Conservation (phyloP, 2,113 vertebrate genomes). For the Eudyptes chrysolophus region DNA sequence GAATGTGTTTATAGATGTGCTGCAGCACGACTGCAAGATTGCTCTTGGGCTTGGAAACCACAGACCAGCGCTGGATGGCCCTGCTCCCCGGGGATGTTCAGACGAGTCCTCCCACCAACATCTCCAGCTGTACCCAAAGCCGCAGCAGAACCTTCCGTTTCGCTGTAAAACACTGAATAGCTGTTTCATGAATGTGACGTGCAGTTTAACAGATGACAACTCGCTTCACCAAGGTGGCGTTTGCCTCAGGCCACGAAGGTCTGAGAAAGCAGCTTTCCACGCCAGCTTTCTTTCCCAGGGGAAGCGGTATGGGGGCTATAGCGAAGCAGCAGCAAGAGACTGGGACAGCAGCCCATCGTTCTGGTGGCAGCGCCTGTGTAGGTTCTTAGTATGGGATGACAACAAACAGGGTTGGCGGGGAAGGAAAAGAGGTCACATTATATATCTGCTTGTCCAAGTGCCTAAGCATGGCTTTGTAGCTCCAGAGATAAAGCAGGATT, state of each 20-base stretch:
- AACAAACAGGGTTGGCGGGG: not conserved
- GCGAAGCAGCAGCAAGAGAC: not conserved
- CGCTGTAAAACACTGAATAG: not conserved
- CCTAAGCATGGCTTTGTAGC: not conserved
- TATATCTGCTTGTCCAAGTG: not conserved
- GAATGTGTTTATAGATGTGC: not conserved
- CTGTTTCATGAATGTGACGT: rapidly evolving
- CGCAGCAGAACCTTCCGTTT: not conserved
- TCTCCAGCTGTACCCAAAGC: not conserved
- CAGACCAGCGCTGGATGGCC: not conserved
- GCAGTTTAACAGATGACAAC: not conserved
- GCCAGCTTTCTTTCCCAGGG: not conserved
- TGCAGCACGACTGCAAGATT: not conserved
- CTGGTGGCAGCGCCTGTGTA: not conserved
- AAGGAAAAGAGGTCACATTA: not conserved
- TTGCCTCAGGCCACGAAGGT: not conserved
- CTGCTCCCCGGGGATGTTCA: not conserved
- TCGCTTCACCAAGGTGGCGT: not conserved
- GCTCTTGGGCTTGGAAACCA: not conserved
- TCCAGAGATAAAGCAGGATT: not conserved
- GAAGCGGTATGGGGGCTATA: not conserved
- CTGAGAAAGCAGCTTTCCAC: not conserved
- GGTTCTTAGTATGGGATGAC: not conserved
- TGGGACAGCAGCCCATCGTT: rapidly evolving
- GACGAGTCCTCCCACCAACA: not conserved